These are phyloP conservation scores for Ceratina australensis DNA, from an alignment of 1,140 invertebrate species.

Conservation along the genomic window DNA sequence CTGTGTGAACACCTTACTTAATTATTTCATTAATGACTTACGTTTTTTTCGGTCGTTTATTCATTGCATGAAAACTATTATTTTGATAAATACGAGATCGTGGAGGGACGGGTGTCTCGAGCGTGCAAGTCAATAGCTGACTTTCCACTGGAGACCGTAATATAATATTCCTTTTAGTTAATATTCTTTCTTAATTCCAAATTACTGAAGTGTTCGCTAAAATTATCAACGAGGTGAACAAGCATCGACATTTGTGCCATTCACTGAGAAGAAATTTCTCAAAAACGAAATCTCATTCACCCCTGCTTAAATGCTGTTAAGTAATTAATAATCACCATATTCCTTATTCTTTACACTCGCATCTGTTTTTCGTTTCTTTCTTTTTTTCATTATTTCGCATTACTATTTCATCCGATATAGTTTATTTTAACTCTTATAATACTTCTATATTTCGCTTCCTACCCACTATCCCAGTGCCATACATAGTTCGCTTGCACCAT, in stretches of 20 bases:
- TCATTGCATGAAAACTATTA: constrained; percentile 59
- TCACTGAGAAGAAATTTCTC: constrained; percentile 45
- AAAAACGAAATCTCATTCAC: constrained; percentile 54
- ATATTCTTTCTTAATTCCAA: constrained; percentile 48
- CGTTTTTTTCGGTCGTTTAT: constrained; percentile 42
- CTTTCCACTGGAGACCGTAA: constrained; percentile 52
- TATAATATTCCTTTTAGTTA: constrained; percentile 55
- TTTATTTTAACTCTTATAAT: constrained; percentile 63
- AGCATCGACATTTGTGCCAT: constrained; percentile 59
- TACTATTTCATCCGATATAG: constrained; percentile 36
- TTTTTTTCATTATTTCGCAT: constrained; percentile 28
- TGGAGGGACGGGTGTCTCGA: constrained; percentile 68
- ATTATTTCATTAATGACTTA: constrained; percentile 66
- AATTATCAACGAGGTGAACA: constrained; percentile 57
- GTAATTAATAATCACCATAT: constrained; percentile 59
- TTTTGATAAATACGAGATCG: constrained; percentile 67
- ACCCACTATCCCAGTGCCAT: constrained; percentile 67
- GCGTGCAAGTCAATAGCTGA: constrained; percentile 55
- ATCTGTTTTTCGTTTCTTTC: constrained; percentile 21
- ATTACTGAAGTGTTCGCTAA: constrained; percentile 55
- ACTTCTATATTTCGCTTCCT: constrained; percentile 60
- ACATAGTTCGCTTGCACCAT: constrained; percentile 68
- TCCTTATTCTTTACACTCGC: constrained; percentile 68
- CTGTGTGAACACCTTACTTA: constrained; percentile 65
- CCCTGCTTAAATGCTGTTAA: constrained; percentile 56